Percentiles rank a stretch among this genome's conserved stretches.
These are phyloP conservation scores for Aldrovandia affinis DNA, from an alignment of 2,797 vertebrate genomes.

Conservation along the genomic window DNA sequence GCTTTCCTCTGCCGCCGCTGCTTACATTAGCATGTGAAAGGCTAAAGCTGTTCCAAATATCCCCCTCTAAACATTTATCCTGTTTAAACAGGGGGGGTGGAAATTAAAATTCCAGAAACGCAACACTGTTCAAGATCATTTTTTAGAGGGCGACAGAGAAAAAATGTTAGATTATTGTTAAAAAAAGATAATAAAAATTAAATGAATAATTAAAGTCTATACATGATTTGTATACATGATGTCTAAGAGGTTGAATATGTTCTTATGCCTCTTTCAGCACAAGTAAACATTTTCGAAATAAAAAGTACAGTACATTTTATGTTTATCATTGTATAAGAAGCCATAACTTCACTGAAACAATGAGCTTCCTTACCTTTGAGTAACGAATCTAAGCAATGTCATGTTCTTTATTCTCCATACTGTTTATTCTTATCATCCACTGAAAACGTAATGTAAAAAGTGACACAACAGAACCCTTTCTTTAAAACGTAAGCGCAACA, in stretches of 20 bases:
- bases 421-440: not conserved
- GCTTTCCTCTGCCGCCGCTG: constrained; percentile 77
- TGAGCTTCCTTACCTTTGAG: not conserved
- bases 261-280: not conserved
- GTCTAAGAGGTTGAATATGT: not conserved
- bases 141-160: not conserved
- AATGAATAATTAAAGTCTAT: not conserved
- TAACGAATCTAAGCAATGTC: not conserved
- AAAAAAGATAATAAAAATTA: not conserved
- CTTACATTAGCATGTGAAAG: constrained; percentile 79
- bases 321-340: not conserved
- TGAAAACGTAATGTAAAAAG: not conserved
- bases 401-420: not conserved
- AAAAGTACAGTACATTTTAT: not conserved
- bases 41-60: constrained; percentile 77
- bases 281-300: not conserved
- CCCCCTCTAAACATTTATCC: constrained; percentile 69
- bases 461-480: no score
- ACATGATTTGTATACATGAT: no score
- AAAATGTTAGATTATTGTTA: not conserved
- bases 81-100: constrained; percentile 42
- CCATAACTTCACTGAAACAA: not conserved
- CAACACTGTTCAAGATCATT: constrained; percentile 65
- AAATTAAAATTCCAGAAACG: constrained; percentile 60
- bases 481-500: not conserved